Percentiles rank a stretch among this genome's conserved stretches.
Conservation (phyloP, 2,113 vertebrate genomes). For the Lynx canadensis region DNA sequence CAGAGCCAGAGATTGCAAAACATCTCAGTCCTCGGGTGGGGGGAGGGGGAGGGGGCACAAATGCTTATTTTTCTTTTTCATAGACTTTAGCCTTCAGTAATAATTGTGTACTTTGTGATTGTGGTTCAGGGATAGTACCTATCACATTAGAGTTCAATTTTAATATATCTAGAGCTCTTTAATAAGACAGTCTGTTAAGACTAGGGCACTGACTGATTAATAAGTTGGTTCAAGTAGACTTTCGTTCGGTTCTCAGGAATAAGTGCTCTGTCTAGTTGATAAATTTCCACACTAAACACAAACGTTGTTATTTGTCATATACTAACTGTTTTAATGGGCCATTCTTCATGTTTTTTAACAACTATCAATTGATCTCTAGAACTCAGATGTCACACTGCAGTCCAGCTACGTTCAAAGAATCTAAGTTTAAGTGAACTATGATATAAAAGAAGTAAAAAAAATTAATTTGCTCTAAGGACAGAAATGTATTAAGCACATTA, state of each 20-base stretch:
- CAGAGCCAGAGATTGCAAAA: slow-evolving; percentile 6
- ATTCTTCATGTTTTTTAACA: slow-evolving; percentile 84
- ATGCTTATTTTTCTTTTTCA: background rate
- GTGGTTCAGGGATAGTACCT: slow-evolving; percentile 37
- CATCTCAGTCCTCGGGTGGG: background rate
- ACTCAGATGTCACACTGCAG: slow-evolving; percentile 70
- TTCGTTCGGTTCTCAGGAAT: slow-evolving; percentile 84
- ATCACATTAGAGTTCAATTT: slow-evolving; percentile 67
- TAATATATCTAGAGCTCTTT: slow-evolving; percentile 73
- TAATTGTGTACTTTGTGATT: slow-evolving; percentile 36
- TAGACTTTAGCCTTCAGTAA: background rate
- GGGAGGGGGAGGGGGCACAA: fast-evolving
- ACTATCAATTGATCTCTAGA: slow-evolving; percentile 82
- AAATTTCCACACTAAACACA: slow-evolving; percentile 85
- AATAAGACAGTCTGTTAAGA: slow-evolving; percentile 84
- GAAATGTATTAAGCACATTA: slow-evolving; percentile 74
- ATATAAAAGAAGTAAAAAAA: slow-evolving; percentile 58
- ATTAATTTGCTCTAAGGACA: slow-evolving; percentile 80
- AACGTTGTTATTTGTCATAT: slow-evolving; percentile 87
- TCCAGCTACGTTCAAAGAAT: slow-evolving; percentile 74
- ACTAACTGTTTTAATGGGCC: slow-evolving; percentile 84
- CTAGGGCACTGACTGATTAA: slow-evolving; percentile 87
- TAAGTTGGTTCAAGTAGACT: slow-evolving; percentile 85
- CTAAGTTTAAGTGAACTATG: slow-evolving; percentile 71
- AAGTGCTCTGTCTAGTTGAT: slow-evolving; percentile 85